Base-by-base conservation (phyloP, 1,140 invertebrate species). In the Drosophila repleta region DNA sequence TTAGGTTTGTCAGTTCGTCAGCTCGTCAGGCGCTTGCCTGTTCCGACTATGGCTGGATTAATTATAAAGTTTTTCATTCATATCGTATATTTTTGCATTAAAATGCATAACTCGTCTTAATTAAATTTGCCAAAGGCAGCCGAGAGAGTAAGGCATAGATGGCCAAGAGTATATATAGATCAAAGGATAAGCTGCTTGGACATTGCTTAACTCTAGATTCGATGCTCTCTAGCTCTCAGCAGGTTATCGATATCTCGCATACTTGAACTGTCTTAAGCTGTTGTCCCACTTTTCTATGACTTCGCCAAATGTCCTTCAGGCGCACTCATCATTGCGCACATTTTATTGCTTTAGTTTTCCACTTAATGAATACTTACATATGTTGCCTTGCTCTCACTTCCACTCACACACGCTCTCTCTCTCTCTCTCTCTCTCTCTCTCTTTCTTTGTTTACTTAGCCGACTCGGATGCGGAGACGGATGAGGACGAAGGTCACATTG, bases 401-500 rank as follows among this genome's bases (percentile, higher is more conserved):
- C n/a, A n/a, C n/a, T n/a, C n/a, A n/a, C n/a, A n/a, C n/a, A n/a
- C n/a, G n/a, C n/a, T n/a, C n/a, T n/a, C n/a, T n/a, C n/a, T n/a
- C n/a, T n/a, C n/a, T n/a, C n/a, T n/a, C n/a, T n/a, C n/a, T n/a
- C n/a, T n/a, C n/a, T n/a, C n/a, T n/a, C n/a, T n/a, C n/a, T 7
- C 20, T 17, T 17, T 48, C 20, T 37, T 15, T 46, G 20, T 41
- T 51, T 48, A 7, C 17, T 52, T 61, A 91, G 90, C 80, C 65
- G 90, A 91, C 67, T 90, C 90, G 65, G 90, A 91, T 63, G 87
- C 90, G 17, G 90, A 91, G 75, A 90, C 90, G 64, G 90, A 91
- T 52, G 90, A 91, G 73, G 90, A 91, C 43, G 90, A 91, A 87
- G 90, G 90, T 51, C 90, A 90, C 65, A 85, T 91, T 78, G 90